A percentile compares a stretch with the other conserved stretches of the same genome.
These are phyloP conservation scores for Aphidoletes aphidimyza DNA, from an alignment of 2,888 invertebrate species.

Conservation along the genomic window DNA sequence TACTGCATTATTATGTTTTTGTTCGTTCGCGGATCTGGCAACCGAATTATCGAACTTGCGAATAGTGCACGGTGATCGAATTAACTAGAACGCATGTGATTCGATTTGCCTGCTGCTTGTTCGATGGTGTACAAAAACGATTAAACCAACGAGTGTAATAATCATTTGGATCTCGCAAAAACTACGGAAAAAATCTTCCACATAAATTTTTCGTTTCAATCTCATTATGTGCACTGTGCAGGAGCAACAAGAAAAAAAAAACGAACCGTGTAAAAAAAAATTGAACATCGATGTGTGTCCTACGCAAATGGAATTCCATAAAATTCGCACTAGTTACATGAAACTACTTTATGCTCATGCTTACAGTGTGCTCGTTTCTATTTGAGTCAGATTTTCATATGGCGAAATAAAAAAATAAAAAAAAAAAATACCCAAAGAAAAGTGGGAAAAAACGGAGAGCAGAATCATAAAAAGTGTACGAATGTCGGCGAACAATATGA, in stretches of 20 bases:
- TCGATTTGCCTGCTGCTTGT: background rate
- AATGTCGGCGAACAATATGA: background rate
- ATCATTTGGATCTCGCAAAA: slow-evolving; percentile 39
- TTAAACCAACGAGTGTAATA: slow-evolving; percentile 50
- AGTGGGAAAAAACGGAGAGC: background rate
- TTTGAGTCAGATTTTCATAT: background rate
- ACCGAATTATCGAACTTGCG: background rate
- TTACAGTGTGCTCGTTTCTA: background rate
- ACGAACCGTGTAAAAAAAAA: background rate
- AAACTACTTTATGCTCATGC: background rate
- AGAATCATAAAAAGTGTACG: slow-evolving; percentile 9
- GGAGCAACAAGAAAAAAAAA: too few species aligned
- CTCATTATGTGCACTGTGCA: slow-evolving; percentile 3
- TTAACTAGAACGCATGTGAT: background rate
- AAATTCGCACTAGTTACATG: slow-evolving; percentile 1
- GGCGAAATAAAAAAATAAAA: background rate
- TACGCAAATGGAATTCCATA: slow-evolving; percentile 47
- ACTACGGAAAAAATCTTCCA: background rate
- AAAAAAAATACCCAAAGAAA: background rate
- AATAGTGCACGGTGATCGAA: background rate
- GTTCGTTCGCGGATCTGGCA: background rate
- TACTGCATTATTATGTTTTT: slow-evolving; percentile 14
- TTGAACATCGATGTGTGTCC: background rate
- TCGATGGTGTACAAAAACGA: background rate
- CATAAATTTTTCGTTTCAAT: slow-evolving; percentile 48